Evolutionary conservation across 1,140 invertebrate species (phyloP), one percentile per base, ranked within the genome.

Genomic region (Oryctes rhinoceros): DNA sequence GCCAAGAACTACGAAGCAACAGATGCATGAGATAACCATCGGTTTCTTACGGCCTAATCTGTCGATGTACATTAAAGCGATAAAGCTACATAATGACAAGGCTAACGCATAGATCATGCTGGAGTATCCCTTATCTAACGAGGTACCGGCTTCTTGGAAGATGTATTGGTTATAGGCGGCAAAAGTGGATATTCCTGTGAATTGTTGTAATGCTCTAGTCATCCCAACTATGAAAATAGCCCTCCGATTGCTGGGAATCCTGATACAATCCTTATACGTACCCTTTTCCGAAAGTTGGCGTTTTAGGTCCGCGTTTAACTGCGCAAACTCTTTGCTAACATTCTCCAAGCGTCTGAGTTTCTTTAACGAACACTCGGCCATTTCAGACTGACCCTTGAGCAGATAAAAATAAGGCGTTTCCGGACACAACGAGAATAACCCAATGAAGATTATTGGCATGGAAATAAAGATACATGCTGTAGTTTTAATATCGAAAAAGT

Each of bases 11-110:
- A 90, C 78, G 78, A 88, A 90, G 75, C 90, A 90, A 49, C 90
- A 89, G 39, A 86, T 86, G 48, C 89, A 90, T 0, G 93, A 94
- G 39, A 91, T 83, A 5, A 92, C 86, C 13, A 95, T 87, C 9
- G 95, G 87, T 20, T 91, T 90, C 84, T 91, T 91, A 83, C 94
- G 89, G 10, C 95, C 94, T 20, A 90, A 89, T 79, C 90, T 91
- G 87, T 96, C 94, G 77, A 95, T 92, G 53, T 93, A 84, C 49
- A 92, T 86, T 0, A 91, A 91, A 0, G 92, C 90, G 78, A 91
- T 83, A 9, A 91, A 88, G 0, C 92, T 92, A 0, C 92, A 92
- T 0, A 91, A 80, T 0, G 96, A 88, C 81, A 94, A 93, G 5
- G 94, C 89, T 1, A 81, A 79, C 30, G 80, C 81, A 53, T 83